Base-by-base conservation (phyloP, 2,113 vertebrate species). In the Oncorhynchus keta region DNA sequence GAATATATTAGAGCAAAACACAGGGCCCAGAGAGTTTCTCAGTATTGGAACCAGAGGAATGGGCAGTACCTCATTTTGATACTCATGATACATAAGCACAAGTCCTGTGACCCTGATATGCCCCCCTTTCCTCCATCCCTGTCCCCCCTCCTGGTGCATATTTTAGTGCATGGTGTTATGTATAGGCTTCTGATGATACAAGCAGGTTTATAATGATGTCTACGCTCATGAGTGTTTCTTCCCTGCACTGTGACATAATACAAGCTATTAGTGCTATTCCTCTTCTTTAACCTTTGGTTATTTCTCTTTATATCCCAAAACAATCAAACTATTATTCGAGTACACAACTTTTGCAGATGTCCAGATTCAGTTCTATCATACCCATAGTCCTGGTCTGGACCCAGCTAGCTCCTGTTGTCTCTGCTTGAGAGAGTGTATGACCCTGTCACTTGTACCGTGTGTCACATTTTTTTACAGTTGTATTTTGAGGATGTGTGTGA, bases 51-150 rank as follows among this genome's bases (percentile, higher is more conserved):
- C 64, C 75, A 81, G 82, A 76, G 11, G 69, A 81, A 72, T 65
- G 83, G 78, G 70, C 75, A 77, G 84, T 84, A 89, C 83, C 84
- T 89, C 83, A 80, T 89, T 89, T 86, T 87, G 39, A 76, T 85
- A 84, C 55, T 57, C 55, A 57, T 57, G 13, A 6, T 82, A 78
- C 45, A 76, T 59, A 71, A 73, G 76, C 70, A 73, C 76, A 78
- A 59, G 66, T 59, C 13, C 74, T 65, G 48, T 45, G 8, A 64
- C 61, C 66, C 45, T 18, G 16, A 76, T 9, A 13, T 16, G 20
- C 48, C 55, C 28, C 64, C 22, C 11, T 12, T 35, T 20, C 64
- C 22, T 22, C 39, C 39, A 45, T 45, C 39, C 18, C 45, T 55
- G 51, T 18, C 51, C 51, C 32, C 20, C 48, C 22, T 32, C 5